phyloP scores from a whole-genome alignment of 2,113 vertebrate genomes.

The Calyptommatus sinebrachiatus region DNA sequence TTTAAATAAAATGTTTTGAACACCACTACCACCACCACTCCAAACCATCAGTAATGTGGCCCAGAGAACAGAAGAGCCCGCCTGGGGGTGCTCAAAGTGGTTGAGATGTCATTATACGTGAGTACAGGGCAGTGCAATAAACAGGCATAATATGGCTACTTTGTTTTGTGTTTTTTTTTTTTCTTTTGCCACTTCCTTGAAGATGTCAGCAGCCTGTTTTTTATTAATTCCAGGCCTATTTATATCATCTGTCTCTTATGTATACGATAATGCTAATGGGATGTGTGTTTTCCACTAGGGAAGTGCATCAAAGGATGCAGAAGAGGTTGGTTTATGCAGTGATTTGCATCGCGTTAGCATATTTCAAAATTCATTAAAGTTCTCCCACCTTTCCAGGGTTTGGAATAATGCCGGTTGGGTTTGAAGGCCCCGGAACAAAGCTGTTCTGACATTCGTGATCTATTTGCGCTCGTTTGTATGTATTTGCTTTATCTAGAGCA shows the following conservation, averaged over 20 bases:
- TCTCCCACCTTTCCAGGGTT: conserved; percentile 12
- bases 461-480: background rate
- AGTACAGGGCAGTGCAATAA: too few relatives aligned
- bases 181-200: background rate
- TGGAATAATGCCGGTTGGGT: background rate
- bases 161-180: background rate
- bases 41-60: background rate
- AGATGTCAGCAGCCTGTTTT: conserved; percentile 4
- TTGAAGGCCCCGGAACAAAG: conserved; percentile 6
- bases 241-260: conserved; percentile 9
- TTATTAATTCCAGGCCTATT: conserved; percentile 23
- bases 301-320: conserved; percentile 25
- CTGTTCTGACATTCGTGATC: conserved; percentile 7
- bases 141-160: background rate
- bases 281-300: conserved; percentile 8
- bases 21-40: too few relatives aligned
- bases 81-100: too few relatives aligned
- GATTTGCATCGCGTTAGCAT: conserved; percentile 28
- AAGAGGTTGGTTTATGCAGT: background rate
- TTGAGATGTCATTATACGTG: background rate
- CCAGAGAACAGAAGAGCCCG: background rate
- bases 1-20: too few relatives aligned
- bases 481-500: background rate
- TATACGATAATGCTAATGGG: conserved; percentile 20
- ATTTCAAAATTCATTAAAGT: conserved; percentile 32